Evolutionary conservation across 2,888 invertebrate genomes (phyloP).

Genomic region (Balanococcus diminutus): DNA sequence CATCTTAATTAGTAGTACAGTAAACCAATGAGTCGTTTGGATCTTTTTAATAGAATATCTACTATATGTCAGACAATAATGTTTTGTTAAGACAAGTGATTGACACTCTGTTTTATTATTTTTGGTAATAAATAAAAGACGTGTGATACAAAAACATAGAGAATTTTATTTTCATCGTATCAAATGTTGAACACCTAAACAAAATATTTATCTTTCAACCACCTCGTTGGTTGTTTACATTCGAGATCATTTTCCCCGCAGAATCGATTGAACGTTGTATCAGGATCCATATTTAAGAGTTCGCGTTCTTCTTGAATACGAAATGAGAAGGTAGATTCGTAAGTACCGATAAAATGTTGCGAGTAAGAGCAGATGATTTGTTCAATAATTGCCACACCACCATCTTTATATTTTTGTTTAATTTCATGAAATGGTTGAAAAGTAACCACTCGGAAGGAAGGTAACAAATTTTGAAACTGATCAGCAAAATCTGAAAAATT

Average conservation of each 20-base stretch:
- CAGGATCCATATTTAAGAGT: slow-evolving; percentile 82
- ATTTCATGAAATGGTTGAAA: slow-evolving; percentile 59
- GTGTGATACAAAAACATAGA: neutral
- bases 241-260: slow-evolving; percentile 69
- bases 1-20: neutral
- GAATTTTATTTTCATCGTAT: neutral
- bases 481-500: slow-evolving; percentile 54
- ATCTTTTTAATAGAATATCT: slow-evolving; percentile 69
- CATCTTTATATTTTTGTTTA: slow-evolving; percentile 70
- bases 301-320: slow-evolving; percentile 97
- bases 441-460: slow-evolving; percentile 58
- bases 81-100: neutral
- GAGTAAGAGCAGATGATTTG: slow-evolving; percentile 94
- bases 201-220: slow-evolving; percentile 66
- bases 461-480: slow-evolving; percentile 58
- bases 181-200: neutral
- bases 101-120: neutral
- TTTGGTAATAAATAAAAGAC: neutral
- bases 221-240: slow-evolving; percentile 78
- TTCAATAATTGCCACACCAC: slow-evolving; percentile 89
- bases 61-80: no score
- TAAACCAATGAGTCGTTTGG: slow-evolving; percentile 75
- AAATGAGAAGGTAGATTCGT: slow-evolving; percentile 94
- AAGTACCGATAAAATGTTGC: slow-evolving; percentile 86
- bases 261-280: slow-evolving; percentile 86